A percentile compares a stretch with the other conserved stretches of the same genome.
Conservation (phyloP, 1,140 invertebrate species). For the Diprion similis region DNA sequence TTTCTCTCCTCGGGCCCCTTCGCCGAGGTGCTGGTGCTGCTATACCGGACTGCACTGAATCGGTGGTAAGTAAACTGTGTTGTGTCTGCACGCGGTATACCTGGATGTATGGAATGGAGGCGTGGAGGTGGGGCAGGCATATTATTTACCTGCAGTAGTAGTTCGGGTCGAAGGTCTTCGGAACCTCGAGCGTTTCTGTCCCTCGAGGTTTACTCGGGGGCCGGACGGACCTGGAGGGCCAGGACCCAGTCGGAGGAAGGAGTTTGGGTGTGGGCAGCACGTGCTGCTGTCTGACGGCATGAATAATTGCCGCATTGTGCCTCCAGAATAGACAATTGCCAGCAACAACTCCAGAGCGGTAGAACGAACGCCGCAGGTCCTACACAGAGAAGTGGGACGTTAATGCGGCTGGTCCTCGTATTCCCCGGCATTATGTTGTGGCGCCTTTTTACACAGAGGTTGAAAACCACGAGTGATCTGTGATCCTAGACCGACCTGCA, state of each 20-base stretch:
- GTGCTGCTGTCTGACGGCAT: not conserved
- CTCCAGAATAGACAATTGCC: slow-evolving; percentile 5
- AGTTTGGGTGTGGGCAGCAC: slow-evolving; percentile 6
- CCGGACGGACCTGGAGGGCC: not conserved
- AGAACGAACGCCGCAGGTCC: not conserved
- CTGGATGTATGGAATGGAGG: not conserved
- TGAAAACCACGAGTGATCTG: too few relatives aligned
- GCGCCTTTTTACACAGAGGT: too few relatives aligned
- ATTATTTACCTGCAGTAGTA: not conserved
- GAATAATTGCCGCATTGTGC: slow-evolving; percentile 7
- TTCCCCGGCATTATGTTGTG: too few relatives aligned
- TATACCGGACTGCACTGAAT: too few relatives aligned
- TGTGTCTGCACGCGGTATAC: not conserved
- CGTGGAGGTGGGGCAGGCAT: not conserved
- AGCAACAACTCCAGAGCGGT: not conserved
- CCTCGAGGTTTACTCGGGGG: not conserved
- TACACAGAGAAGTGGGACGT: not conserved
- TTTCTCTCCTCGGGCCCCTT: not conserved
- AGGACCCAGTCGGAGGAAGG: not conserved
- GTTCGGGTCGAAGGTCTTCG: not conserved
- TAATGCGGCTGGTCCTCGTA: too few relatives aligned
- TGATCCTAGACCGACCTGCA: too few relatives aligned
- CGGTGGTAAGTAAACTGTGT: not conserved
- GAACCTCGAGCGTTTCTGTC: not conserved
- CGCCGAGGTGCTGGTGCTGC: too few relatives aligned